A percentile compares a stretch with the other conserved stretches of the same genome.
phyloP scores from a whole-genome alignment of 2,797 vertebrate genomes.

The Eptatretus atami region DNA sequence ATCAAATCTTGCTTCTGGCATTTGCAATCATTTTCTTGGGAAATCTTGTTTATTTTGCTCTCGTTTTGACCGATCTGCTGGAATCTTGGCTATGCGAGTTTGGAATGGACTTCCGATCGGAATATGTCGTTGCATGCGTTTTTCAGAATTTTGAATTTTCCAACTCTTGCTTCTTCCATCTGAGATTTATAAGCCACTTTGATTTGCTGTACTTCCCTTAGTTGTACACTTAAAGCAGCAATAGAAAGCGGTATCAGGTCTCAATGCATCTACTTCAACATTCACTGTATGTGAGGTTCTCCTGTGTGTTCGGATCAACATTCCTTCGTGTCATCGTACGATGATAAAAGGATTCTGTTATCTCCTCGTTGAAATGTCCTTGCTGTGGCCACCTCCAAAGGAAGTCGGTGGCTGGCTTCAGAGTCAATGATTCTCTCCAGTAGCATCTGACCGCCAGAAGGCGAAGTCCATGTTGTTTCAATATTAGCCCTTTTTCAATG shows the following conservation, averaged over 20 bases:
- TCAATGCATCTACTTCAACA: conserved; percentile 10
- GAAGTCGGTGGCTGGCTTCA: conserved; percentile 10
- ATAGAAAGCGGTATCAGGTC: conserved; percentile 2
- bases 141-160: too few species aligned
- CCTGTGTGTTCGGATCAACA: conserved; percentile 26
- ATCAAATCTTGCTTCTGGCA: conserved; percentile 15
- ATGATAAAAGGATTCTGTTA: conserved; percentile 18
- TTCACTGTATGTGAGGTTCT: conserved; percentile 15
- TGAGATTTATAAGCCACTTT: too few species aligned
- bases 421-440: conserved; percentile 17
- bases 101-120: too few species aligned
- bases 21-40: conserved; percentile 8
- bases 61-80: too few species aligned
- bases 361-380: conserved; percentile 16
- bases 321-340: conserved; percentile 27
- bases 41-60: conserved; percentile 10
- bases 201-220: too few species aligned
- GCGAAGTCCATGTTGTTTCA: conserved; percentile 7
- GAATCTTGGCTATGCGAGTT: too few species aligned
- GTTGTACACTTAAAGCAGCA: neutral
- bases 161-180: too few species aligned
- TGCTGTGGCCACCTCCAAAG: conserved; percentile 3
- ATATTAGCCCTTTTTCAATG: conserved; percentile 8
- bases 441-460: conserved; percentile 9
- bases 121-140: too few species aligned